phyloP scores from a whole-genome alignment of 2,888 invertebrate species.

The Didymodactylos carnosus region DNA sequence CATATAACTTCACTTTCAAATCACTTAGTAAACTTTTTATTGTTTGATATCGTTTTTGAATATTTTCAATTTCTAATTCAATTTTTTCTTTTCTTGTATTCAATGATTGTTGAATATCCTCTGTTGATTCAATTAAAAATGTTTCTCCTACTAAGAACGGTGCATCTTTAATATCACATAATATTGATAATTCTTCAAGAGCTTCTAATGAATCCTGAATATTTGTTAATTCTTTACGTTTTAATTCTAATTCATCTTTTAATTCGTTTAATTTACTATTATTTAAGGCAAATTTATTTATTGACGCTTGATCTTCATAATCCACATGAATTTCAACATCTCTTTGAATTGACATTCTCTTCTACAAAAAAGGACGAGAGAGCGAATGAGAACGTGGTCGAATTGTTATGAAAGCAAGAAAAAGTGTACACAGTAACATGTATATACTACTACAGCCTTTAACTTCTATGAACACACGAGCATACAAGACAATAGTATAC shows the following conservation, averaged over 20 bases:
- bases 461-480: too few relatives aligned
- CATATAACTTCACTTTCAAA: not conserved
- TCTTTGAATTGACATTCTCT: conserved; percentile 16
- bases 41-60: not conserved
- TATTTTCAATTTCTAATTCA: not conserved
- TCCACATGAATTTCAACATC: conserved; percentile 76
- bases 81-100: not conserved
- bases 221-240: conserved; percentile 39
- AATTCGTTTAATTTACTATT: conserved; percentile 76
- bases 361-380: too few relatives aligned
- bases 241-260: conserved; percentile 62
- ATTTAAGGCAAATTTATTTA: conserved; percentile 78
- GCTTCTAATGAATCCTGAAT: not conserved
- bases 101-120: not conserved
- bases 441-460: too few relatives aligned
- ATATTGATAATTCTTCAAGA: not conserved
- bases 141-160: not conserved
- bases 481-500: too few relatives aligned
- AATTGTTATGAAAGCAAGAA: too few relatives aligned
- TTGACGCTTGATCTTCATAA: conserved; percentile 85
- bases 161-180: not conserved
- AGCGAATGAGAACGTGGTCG: too few relatives aligned
- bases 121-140: not conserved
- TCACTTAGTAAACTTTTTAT: not conserved
- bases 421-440: too few relatives aligned